phyloP scores from a whole-genome alignment of 2,113 vertebrate genomes.

The Panurus biarmicus region DNA sequence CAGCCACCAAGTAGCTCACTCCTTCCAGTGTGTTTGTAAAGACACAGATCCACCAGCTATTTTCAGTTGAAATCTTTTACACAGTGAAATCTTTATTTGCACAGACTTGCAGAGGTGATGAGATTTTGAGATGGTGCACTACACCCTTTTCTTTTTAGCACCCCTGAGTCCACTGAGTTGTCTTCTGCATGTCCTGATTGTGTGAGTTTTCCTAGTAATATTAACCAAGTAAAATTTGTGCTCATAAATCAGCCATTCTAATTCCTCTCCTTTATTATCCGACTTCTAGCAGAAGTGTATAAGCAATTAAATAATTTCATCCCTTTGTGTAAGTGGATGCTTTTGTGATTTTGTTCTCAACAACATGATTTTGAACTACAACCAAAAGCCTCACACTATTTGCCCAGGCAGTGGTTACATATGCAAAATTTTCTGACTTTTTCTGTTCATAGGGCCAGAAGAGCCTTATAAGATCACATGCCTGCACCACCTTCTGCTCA shows the following conservation, averaged over 20 bases:
- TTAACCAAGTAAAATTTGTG: neutral
- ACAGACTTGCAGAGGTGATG: neutral
- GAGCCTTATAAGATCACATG: neutral
- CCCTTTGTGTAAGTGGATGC: neutral
- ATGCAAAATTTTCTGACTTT: neutral
- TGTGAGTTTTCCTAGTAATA: neutral
- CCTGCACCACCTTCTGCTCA: neutral
- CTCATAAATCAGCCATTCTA: slow-evolving; percentile 21
- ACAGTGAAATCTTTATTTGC: neutral
- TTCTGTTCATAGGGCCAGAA: neutral
- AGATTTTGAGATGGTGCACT: neutral
- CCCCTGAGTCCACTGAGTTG: neutral
- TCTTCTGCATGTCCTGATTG: neutral
- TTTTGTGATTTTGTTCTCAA: slow-evolving; percentile 12
- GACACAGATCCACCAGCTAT: neutral
- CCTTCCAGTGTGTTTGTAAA: neutral
- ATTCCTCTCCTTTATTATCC: neutral
- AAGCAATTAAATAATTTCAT: neutral
- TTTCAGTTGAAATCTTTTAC: neutral
- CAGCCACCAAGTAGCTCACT: slow-evolving; percentile 4
- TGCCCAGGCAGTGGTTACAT: neutral
- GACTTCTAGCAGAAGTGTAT: neutral
- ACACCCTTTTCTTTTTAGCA: neutral
- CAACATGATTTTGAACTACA: neutral
- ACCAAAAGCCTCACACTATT: neutral